Evolutionary conservation across 2,888 invertebrate genomes (phyloP).

Genomic region (Tachina grossa): DNA sequence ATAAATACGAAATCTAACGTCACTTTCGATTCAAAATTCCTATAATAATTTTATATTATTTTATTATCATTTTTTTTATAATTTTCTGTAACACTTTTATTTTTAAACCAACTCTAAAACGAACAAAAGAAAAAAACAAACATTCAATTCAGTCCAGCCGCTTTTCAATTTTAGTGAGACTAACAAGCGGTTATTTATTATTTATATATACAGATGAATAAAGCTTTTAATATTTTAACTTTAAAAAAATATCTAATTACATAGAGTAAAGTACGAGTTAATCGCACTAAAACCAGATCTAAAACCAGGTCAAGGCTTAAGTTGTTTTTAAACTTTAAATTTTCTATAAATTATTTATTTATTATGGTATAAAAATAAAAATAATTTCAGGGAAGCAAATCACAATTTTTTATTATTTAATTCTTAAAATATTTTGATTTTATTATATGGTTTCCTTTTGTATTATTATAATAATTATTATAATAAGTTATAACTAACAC

Average conservation of each 20-base stretch:
- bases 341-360: neutral
- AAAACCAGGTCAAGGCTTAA: conserved; percentile 62
- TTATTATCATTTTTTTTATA: no score
- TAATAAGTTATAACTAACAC: no score
- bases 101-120: neutral
- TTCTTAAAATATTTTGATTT: neutral
- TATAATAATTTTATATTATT: no score
- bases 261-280: conserved; percentile 30
- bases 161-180: no score
- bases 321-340: conserved; percentile 19
- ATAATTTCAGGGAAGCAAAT: conserved; percentile 15
- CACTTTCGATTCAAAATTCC: no score
- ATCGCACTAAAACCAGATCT: conserved; percentile 29
- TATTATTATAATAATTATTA: no score
- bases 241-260: conserved; percentile 6
- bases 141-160: no score
- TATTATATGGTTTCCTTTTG: neutral
- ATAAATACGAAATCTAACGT: no score
- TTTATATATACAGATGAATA: no score
- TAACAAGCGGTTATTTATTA: no score
- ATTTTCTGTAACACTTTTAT: no score
- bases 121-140: neutral
- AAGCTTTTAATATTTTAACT: no score
- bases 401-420: conserved; percentile 16
- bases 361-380: neutral